Evolutionary conservation across 64 coral and sea anemone species (phyloP).

Genomic region (Stichodactyla helianthus): DNA sequence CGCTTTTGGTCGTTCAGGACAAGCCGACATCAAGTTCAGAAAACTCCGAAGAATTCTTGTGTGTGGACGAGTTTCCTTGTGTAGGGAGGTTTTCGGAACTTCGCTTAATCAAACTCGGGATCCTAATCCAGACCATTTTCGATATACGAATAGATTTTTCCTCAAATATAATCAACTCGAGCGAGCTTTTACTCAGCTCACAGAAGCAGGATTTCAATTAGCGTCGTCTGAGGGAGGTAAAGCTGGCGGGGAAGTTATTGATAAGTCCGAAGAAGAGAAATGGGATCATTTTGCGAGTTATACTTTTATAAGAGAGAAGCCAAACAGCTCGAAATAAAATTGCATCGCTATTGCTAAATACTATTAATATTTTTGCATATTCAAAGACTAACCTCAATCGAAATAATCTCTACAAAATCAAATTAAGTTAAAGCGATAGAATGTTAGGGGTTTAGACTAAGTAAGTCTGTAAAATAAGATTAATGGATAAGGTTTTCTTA

Average conservation of each 20-base stretch:
- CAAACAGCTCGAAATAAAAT: not conserved
- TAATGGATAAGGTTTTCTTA: not conserved
- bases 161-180: constrained; percentile 85
- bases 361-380: not conserved
- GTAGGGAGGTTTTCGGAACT: constrained; percentile 72
- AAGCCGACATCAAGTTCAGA: constrained; percentile 79
- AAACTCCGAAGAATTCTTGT: constrained; percentile 85
- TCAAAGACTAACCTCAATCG: not conserved
- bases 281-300: constrained; percentile 89
- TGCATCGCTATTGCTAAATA: not conserved
- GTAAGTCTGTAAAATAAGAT: not conserved
- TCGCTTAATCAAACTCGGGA: constrained; percentile 81
- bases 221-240: constrained; percentile 70
- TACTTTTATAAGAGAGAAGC: constrained; percentile 40
- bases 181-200: constrained; percentile 72
- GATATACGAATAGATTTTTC: constrained; percentile 93
- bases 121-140: constrained; percentile 55
- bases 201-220: constrained; percentile 57
- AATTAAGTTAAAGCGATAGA: not conserved
- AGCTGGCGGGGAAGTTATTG: constrained; percentile 16
- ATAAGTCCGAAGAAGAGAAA: constrained; percentile 65
- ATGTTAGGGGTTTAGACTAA: not conserved
- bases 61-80: constrained; percentile 77
- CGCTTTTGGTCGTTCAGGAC: constrained; percentile 65
- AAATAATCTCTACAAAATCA: not conserved